These are phyloP conservation scores for Ornithoptera alexandrae DNA, from an alignment of 2,888 invertebrate species.

Conservation along the genomic window DNA sequence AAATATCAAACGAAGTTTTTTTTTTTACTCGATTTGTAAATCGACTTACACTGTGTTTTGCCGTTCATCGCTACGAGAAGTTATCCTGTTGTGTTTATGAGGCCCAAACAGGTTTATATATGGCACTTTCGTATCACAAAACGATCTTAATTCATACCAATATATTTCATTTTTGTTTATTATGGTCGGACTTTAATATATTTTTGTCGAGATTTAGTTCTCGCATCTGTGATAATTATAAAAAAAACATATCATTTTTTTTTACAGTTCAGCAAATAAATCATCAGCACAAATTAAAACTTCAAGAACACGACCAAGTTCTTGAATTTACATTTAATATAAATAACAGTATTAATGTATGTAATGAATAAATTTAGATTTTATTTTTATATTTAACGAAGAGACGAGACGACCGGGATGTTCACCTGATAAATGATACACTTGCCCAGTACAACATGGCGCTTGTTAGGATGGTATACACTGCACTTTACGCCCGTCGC, in stretches of 20 bases:
- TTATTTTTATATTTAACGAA: too few species aligned
- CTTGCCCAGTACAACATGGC: too few species aligned
- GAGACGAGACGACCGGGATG: too few species aligned
- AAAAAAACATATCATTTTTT: neutral
- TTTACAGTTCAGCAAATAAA: neutral
- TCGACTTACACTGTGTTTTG: conserved; percentile 14
- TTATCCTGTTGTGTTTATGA: conserved; percentile 15
- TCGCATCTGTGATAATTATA: neutral
- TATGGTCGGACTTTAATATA: too few species aligned
- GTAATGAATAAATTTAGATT: too few species aligned
- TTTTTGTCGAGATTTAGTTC: neutral
- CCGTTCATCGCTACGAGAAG: conserved; percentile 17
- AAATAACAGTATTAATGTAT: neutral
- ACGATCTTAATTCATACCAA: neutral
- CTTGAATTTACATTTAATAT: too few species aligned
- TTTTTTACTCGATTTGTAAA: conserved; percentile 9
- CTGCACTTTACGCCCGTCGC: too few species aligned
- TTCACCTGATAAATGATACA: too few species aligned
- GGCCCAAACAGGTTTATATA: conserved; percentile 18
- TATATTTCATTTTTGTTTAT: neutral
- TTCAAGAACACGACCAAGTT: neutral
- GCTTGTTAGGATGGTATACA: too few species aligned
- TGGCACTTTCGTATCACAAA: neutral
- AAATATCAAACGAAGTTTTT: conserved; percentile 16
- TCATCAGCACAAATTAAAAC: neutral